phyloP scores from a whole-genome alignment of 2,888 invertebrate genomes.

The Ephialtes manifestator region DNA sequence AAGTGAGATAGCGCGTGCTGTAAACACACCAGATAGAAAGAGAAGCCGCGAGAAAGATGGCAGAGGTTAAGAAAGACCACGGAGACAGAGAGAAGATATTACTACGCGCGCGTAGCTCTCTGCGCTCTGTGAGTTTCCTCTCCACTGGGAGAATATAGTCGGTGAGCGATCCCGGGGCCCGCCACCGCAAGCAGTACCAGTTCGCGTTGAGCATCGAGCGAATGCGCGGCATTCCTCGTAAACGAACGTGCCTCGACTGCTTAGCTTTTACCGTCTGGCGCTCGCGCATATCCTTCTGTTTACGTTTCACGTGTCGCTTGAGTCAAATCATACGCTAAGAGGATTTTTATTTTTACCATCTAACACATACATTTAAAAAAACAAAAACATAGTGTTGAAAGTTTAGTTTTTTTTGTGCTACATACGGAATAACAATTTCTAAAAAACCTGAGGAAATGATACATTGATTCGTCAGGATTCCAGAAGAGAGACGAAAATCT shows the following conservation, averaged over 20 bases:
- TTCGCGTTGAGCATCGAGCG: conserved; percentile 67
- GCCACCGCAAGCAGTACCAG: conserved; percentile 52
- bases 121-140: conserved; percentile 24
- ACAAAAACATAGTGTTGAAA: neutral
- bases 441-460: neutral
- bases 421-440: neutral
- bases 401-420: neutral
- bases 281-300: conserved; percentile 31
- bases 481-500: neutral
- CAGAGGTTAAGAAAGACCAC: neutral
- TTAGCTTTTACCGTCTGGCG: conserved; percentile 10
- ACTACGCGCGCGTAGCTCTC: conserved; percentile 14
- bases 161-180: conserved; percentile 63
- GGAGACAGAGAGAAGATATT: neutral
- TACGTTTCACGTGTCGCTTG: conserved; percentile 20
- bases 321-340: neutral
- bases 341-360: neutral
- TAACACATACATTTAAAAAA: neutral
- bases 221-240: conserved; percentile 67
- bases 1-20: conserved; percentile 17
- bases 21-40: neutral
- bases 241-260: conserved; percentile 64
- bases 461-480: neutral
- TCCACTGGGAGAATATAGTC: conserved; percentile 47
- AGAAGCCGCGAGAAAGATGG: neutral